Base-by-base conservation (phyloP, 2,888 invertebrate species). In the Drosophila kuntzei region DNA sequence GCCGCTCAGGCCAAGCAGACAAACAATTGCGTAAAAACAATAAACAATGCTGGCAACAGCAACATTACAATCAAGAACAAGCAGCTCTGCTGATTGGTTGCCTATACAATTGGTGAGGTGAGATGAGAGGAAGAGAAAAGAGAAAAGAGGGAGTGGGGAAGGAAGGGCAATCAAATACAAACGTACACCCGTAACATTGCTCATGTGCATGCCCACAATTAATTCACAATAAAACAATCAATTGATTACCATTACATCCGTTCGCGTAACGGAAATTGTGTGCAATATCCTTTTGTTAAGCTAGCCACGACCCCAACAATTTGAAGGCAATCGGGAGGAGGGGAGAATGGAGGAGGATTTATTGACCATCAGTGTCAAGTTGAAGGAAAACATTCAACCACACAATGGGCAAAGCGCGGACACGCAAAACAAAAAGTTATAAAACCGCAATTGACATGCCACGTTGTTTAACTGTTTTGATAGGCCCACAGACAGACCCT, bases 211-310 rank as follows among this genome's bases (percentile, higher is more conserved):
- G 87, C 69, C 87, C 85, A 80, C 89, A 89, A 89, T 85, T 87
- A 89, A 87, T 83, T 80, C 62, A 83, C 88, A 90, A 89, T 90
- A 89, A 90, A 89, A 87, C 89, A 90, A 90, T 89, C 90, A 90
- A 90, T 88, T 90, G 88, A 89, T 89, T 90, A 88, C 80, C 79
- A 80, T 76, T 84, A 76, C 75, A 78, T 89, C 86, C 90, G 90
- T 65, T 60, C 79, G 79, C 78, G 71, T 65, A 78, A 60, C 88
- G 90, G 89, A 89, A 86, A 90, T 90, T 89, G 88, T 71, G 65
- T 79, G 70, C 81, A 75, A 84, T 89, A 84, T 89, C 76, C 84
- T 74, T 76, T 80, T 80, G 77, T 84, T 79, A 80, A 73, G 71
- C 79, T 32, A 18, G 3, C 20, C 22, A 37, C 14, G n/a, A 37